Evolutionary conservation across 2,797 vertebrate species (phyloP), one percentile per base, ranked within the genome.

Genomic region (Crypturellus tataupa): DNA sequence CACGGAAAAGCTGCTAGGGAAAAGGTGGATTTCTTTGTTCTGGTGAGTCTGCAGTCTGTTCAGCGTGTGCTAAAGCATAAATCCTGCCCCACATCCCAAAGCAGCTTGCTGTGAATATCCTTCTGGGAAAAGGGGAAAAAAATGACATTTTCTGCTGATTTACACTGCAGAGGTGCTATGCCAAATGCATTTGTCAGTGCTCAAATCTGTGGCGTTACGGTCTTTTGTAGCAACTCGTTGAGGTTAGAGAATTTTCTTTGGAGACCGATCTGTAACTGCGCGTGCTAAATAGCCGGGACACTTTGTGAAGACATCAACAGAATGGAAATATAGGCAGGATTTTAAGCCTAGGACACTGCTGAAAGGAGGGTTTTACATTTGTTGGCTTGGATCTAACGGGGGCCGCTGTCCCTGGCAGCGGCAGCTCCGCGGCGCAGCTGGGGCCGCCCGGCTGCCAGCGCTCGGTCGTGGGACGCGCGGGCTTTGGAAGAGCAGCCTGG

Each of bases 291-390:
- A 37, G 44, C 49, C 11, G 37, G 13, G 12, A 2, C 3, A 0
- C 37, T 40, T 10, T 6, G 18, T 2, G 4, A 47, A 65, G 76
- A 1, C 23, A 0, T 2, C 12, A 1, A 0, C 2, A 0, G 77
- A 12, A 13, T 70, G 47, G 68, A 12, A 24, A 12, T 5, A 2
- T 1, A 9, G 5, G 3, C 12, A 4, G 65, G 3, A 0, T 39
- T 49, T 2, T 3, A 16, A 35, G 42, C 46, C 2, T 2, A 31
- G 85, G 81, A 2, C n/a, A 8, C 4, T 1, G 71, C 60, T 15
- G 70, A 24, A 42, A 12, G 3, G n/a, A 29, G 70, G 71, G 9
- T 62, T 24, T 60, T 18, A 3, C 7, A 0, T 58, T 58, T 11
- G 47, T 31, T 76, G 10, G 55, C 2, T 2, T 2, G 2, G 79